Evolutionary conservation across 1,140 invertebrate genomes (phyloP), one percentile per base, ranked within the genome.

Genomic region (Helicoverpa zea): DNA sequence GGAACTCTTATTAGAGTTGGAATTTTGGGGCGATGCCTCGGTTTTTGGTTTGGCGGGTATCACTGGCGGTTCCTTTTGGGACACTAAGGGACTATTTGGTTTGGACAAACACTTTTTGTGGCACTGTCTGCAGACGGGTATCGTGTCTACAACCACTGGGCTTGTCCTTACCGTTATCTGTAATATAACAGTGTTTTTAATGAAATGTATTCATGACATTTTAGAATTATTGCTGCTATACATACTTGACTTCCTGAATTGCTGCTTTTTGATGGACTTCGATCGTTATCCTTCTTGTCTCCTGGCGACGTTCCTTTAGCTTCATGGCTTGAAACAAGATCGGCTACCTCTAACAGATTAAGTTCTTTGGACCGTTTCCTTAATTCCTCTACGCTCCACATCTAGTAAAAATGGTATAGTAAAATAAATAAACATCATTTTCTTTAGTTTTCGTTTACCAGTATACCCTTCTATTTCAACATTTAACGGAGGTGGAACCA

Each of bases 181-280:
- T 70, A 94, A 93, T 82, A 82, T 35, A 81, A 76, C 0, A 29
- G 58, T 16, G 12, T 35, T 13, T 80, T n/a, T 23, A 61, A 63
- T 23, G 47, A 3, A 56, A 54, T 64, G 29, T 61, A 35, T 18
- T 16, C n/a, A 58, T 3, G 7, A 66, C 10, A 51, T n/a, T 49
- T 16, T 4, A 52, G 1, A 2, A 12, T 18, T 5, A 16, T 56
- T 35, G 35, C 1, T 10, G 7, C 1, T 51, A 29, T 56, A 84
- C 81, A 83, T 94, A 97, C 97, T 95, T 97, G 97, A 88, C 97
- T 97, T 84, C 97, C 97, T 52, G 96, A 97, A 75, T 97, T 97
- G 82, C 96, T 97, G 90, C 96, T 97, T 89, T 96, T 96, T 81
- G 96, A 97, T 81, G 96, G 96, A 94, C 96, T 97, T 59, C 90